Evolutionary conservation across 2,888 invertebrate species (phyloP), one percentile per base, ranked within the genome.

Genomic region (Drosophila mimetica): DNA sequence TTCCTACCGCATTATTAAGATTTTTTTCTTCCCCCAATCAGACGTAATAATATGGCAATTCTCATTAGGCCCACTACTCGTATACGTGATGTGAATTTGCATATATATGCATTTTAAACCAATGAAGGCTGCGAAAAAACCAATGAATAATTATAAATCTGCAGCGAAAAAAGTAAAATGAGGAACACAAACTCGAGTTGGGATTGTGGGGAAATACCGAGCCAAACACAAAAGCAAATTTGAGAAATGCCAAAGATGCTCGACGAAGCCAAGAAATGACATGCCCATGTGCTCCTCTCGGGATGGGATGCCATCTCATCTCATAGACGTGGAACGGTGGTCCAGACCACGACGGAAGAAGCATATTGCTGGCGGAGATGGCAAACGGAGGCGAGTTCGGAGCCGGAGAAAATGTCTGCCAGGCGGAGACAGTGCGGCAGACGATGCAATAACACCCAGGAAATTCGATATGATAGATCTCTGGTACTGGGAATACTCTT

Each of bases 161-260:
- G 53, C 73, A 37, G 63, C 66, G n/a, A n/a, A 53, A 65, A 86
- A 86, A 86, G 87, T 82, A 84, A 82, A 86, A 82, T 86, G 85
- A 84, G 85, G 79, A 84, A 78, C 76, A 74, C 64, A 86, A 75
- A 72, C 58, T 32, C 52, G 47, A 52, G 37, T 30, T 32, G 52
- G 47, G 50, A 71, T 39, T 70, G 50, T 53, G 48, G 32, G 42
- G 71, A 51, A 59, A 51, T 72, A 59, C 39, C 53, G 71, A 60
- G 36, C 36, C 22, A 37, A 41, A 73, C 32, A 64, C 50, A 63
- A 67, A 63, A 70, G 74, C 61, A 77, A 76, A 79, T 75, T 77
- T 55, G 28, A 77, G 88, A 88, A 83, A 83, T 83, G 86, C 79
- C 83, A 86, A 72, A 87, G 86, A 83, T 83, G 86, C 75, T 79